These are phyloP conservation scores for Macquaria ambigua DNA, from an alignment of 2,113 vertebrate genomes.

Conservation along the genomic window DNA sequence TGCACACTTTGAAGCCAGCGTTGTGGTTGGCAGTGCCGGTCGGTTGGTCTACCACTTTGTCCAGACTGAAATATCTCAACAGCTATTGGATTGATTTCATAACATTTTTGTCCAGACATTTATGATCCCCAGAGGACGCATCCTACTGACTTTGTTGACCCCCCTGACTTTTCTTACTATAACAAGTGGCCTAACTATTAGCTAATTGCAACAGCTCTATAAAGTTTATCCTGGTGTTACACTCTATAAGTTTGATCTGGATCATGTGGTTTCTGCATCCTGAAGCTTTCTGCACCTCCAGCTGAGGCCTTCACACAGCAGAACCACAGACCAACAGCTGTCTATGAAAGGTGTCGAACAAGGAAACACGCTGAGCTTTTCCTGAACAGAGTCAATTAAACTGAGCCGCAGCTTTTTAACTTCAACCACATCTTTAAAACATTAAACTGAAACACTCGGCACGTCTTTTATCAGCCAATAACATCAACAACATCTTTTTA, in stretches of 20 bases:
- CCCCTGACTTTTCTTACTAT: neutral
- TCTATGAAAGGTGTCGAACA: conserved; percentile 9
- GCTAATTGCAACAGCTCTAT: neutral
- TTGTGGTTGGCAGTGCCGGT: too few species aligned
- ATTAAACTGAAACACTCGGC: conserved; percentile 13
- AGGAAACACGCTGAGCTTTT: conserved; percentile 29
- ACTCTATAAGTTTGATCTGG: neutral
- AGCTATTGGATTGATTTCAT: too few species aligned
- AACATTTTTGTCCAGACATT: too few species aligned
- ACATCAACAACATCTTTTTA: conserved; percentile 10
- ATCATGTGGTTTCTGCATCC: neutral
- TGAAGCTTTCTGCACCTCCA: neutral
- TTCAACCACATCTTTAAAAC: conserved; percentile 48
- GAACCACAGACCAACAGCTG: conserved; percentile 2
- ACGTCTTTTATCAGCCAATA: conserved; percentile 8
- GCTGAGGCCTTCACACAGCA: neutral
- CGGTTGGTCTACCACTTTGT: too few species aligned
- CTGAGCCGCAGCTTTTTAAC: neutral
- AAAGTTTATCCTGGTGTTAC: neutral
- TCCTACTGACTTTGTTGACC: too few species aligned
- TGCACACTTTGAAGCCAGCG: too few species aligned
- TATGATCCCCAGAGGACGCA: too few species aligned
- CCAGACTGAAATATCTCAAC: too few species aligned
- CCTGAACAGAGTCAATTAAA: conserved; percentile 43
- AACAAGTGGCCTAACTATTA: neutral